Percentiles rank a stretch among this genome's conserved stretches.
These are phyloP conservation scores for Euwallacea fornicatus DNA, from an alignment of 1,140 invertebrate species.

Conservation along the genomic window DNA sequence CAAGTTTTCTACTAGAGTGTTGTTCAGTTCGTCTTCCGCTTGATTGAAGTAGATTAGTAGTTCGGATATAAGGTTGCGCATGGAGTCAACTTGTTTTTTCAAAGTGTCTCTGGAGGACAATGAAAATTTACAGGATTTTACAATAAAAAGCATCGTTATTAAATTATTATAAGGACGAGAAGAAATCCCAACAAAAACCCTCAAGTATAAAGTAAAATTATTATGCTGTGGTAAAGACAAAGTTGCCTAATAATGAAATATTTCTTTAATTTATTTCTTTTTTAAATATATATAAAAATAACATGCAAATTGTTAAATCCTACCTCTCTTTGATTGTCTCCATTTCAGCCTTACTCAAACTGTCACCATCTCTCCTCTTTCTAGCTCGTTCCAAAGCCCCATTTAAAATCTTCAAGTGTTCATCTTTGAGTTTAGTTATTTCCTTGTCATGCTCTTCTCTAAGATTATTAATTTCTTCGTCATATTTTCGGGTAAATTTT, in stretches of 20 bases:
- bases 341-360: constrained; percentile 43
- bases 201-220: neutral
- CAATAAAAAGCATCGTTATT: too few relatives aligned
- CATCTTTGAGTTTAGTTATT: constrained; percentile 60
- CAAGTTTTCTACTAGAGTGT: constrained; percentile 68
- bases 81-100: constrained; percentile 58
- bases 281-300: neutral
- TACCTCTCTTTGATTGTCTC: constrained; percentile 48
- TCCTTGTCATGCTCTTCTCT: constrained; percentile 52
- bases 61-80: constrained; percentile 65
- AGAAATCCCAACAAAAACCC: constrained; percentile 17
- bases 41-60: constrained; percentile 70
- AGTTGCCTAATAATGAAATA: too few relatives aligned
- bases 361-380: constrained; percentile 45
- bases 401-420: constrained; percentile 56
- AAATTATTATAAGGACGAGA: neutral
- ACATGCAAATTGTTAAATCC: neutral
- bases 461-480: constrained; percentile 56
- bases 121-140: too few relatives aligned
- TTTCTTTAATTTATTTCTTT: too few relatives aligned
- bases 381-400: constrained; percentile 51
- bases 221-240: neutral
- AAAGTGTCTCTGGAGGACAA: constrained; percentile 60
- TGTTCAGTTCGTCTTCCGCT: constrained; percentile 78
- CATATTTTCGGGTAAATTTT: constrained; percentile 66